These are phyloP conservation scores for Oryzias javanicus DNA, from an alignment of 2,113 vertebrate species.

Conservation along the genomic window DNA sequence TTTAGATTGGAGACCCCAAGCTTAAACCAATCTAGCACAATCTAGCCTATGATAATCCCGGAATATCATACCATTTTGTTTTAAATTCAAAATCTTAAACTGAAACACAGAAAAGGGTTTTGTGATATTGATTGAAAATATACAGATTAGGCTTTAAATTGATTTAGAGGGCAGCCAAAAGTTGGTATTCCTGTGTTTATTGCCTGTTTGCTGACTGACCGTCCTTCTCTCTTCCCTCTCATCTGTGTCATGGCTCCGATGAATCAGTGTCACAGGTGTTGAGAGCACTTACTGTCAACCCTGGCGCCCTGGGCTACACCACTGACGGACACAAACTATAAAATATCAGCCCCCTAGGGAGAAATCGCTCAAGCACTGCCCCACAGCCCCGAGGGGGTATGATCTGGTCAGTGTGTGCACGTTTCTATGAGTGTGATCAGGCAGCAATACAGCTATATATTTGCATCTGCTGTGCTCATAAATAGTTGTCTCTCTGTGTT, in stretches of 20 bases:
- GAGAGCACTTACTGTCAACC: constrained; percentile 86
- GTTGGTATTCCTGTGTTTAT: constrained; percentile 36
- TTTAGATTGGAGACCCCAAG: constrained; percentile 71
- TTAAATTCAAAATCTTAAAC: constrained; percentile 11
- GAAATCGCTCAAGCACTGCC: constrained; percentile 78
- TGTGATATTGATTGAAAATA: constrained; percentile 7
- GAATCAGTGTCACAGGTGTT: constrained; percentile 84
- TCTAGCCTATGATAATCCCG: constrained; percentile 25
- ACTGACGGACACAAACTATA: constrained; percentile 87
- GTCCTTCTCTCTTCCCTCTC: constrained; percentile 52
- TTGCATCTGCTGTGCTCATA: constrained; percentile 1
- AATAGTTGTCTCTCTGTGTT: constrained; percentile 12
- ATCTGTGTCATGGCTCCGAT: constrained; percentile 79
- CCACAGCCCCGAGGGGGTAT: constrained; percentile 71
- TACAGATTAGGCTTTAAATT: constrained; percentile 3
- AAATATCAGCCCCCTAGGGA: constrained; percentile 84
- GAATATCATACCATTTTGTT: constrained; percentile 31
- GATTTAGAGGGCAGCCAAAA: constrained; percentile 13
- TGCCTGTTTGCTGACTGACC: constrained; percentile 24
- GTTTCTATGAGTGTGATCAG: constrained; percentile 47
- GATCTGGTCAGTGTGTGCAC: constrained; percentile 62
- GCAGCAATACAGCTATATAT: constrained; percentile 40
- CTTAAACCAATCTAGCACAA: constrained; percentile 54
- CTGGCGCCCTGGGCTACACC: constrained; percentile 75
- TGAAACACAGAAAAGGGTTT: constrained; percentile 6